Evolutionary conservation across 2,888 invertebrate species (phyloP).

Genomic region (Sinotaia quadrata): DNA sequence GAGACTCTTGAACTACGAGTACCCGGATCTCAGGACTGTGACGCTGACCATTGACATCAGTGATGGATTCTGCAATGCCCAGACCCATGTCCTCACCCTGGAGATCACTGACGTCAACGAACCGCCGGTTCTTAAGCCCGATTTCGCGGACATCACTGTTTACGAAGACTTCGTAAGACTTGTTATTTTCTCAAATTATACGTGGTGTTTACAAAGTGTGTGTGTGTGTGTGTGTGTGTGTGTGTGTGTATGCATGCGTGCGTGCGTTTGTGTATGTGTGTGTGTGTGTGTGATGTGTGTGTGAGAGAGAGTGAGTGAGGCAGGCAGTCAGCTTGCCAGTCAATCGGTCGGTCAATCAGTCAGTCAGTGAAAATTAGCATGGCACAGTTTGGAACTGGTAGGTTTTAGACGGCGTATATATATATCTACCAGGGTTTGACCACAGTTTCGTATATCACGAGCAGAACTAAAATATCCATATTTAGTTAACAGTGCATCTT

Average conservation of each 20-base stretch:
- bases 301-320: too few species aligned
- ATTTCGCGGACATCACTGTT: neutral
- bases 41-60: slow-evolving; percentile 25
- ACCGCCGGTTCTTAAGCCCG: slow-evolving; percentile 10
- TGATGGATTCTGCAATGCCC: slow-evolving; percentile 32
- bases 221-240: neutral
- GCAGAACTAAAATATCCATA: too few species aligned
- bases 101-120: slow-evolving; percentile 33
- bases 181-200: neutral
- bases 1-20: slow-evolving; percentile 31
- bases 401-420: too few species aligned
- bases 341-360: too few species aligned
- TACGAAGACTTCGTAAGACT: slow-evolving; percentile 29
- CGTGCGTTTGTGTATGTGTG: neutral
- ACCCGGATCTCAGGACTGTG: slow-evolving; percentile 18
- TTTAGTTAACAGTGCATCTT: too few species aligned
- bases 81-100: slow-evolving; percentile 23
- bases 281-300: neutral
- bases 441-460: too few species aligned
- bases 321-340: too few species aligned
- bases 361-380: too few species aligned
- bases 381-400: too few species aligned
- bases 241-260: neutral
- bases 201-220: neutral
- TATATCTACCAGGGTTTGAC: too few species aligned